Conservation (phyloP, 2,797 vertebrate genomes). For the Ctenosaura bakeri region DNA sequence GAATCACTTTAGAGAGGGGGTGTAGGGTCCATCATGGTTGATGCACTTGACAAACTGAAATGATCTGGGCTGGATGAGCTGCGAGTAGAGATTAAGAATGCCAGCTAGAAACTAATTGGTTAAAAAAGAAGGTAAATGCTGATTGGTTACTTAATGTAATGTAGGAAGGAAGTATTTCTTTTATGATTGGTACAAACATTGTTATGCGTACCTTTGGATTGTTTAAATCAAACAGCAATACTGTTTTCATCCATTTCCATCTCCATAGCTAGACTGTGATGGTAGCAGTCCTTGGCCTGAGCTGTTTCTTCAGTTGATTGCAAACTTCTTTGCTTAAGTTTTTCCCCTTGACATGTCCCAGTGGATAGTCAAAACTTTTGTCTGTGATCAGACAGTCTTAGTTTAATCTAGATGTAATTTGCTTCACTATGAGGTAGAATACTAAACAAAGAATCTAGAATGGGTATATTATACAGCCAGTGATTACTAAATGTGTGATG, state of each 20-base stretch:
- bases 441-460: too few relatives aligned
- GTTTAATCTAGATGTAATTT: background rate
- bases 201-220: background rate
- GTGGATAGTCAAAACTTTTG: constrained; percentile 12
- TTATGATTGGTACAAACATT: background rate
- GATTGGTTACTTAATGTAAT: background rate
- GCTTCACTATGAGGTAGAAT: background rate
- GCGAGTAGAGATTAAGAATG: background rate
- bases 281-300: background rate
- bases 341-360: background rate
- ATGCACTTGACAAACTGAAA: background rate
- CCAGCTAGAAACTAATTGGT: background rate
- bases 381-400: background rate
- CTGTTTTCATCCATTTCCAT: background rate
- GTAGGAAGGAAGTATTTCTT: background rate
- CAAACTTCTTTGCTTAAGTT: background rate
- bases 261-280: background rate
- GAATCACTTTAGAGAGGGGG: constrained; percentile 4
- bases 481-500: background rate
- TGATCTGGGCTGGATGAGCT: background rate
- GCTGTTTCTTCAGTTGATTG: background rate
- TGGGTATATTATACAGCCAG: background rate
- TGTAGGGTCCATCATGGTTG: background rate
- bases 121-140: background rate
- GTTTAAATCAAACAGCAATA: background rate